Evolutionary conservation across 92 coral and sea anemone species (phyloP).

Genomic region (Porites rus): DNA sequence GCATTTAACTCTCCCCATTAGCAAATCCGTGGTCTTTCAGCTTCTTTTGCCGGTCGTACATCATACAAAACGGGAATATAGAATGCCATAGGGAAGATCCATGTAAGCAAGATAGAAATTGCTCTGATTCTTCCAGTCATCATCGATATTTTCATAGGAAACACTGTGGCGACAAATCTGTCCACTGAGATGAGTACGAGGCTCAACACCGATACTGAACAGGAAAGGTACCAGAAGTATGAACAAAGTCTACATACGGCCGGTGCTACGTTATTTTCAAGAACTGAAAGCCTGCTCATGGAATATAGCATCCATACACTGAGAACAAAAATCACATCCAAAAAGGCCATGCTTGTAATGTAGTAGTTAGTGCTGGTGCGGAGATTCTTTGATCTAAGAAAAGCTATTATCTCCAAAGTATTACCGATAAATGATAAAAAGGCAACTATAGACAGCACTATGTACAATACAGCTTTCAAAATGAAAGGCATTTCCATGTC

Average conservation of each 20-base stretch:
- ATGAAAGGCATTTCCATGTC: background rate
- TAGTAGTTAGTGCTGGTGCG: too few relatives aligned
- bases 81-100: background rate
- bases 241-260: background rate
- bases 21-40: background rate
- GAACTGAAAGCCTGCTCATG: background rate
- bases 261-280: background rate
- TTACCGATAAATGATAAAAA: background rate
- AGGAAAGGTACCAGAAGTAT: background rate
- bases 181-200: too few relatives aligned
- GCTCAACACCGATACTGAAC: too few relatives aligned
- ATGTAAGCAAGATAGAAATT: background rate
- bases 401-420: too few relatives aligned
- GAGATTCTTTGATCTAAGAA: too few relatives aligned
- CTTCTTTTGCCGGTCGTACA: background rate
- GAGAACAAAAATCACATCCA: background rate
- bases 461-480: background rate
- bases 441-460: background rate
- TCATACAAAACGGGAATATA: background rate
- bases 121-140: background rate
- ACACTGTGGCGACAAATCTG: background rate
- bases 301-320: background rate
- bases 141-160: background rate
- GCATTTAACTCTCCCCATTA: too few relatives aligned
- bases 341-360: too few relatives aligned